Base-by-base conservation (phyloP, 2,113 vertebrate species). In the Progne subis region DNA sequence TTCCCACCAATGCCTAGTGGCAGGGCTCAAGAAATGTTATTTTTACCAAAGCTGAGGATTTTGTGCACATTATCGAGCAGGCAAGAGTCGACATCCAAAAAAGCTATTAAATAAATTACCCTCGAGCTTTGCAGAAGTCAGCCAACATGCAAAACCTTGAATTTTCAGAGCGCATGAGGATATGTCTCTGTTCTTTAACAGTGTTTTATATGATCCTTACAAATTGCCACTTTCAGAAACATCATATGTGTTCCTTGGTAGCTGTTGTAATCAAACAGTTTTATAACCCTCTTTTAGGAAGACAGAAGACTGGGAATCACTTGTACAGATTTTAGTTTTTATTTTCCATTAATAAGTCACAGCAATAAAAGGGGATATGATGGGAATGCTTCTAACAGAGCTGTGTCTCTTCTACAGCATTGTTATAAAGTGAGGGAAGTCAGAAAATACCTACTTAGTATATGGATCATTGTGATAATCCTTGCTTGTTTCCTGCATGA, bases 91-190 rank as follows among this genome's bases (percentile, higher is more conserved):
- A 41, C 39, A 57, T 20, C 15, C 2, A 2, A 17, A 14, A 43
- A 49, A 64, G 11, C 28, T 64, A 44, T 44, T 12, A 14, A 3
- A 3, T 16, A 14, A 61, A 60, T 72, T 29, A 39, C 28, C 6
- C 50, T 21, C 14, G 24, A 46, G 53, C 18, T 77, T 81, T 87
- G 21, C 34, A 72, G 53, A 50, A 64, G 11, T 41, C 44, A 69
- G 21, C 14, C 39, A 81, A 68, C 31, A 31, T 7, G 21, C 25
- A 89, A 72, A 77, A 8, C 6, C 11, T 34, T 0, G 0, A 19
- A 2, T 72, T 92, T 80, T 72, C 59, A 44, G 82, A 72, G 34
- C 34, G 19, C 59, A 19, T 1, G 0, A 56, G 19, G 25, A 12
- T n/a, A 16, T 32, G 11, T 15, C 6, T 79, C 61, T 80, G n/a